These are phyloP conservation scores for Hippopotamyrus pictus DNA, from an alignment of 2,797 vertebrate genomes.

Conservation along the genomic window DNA sequence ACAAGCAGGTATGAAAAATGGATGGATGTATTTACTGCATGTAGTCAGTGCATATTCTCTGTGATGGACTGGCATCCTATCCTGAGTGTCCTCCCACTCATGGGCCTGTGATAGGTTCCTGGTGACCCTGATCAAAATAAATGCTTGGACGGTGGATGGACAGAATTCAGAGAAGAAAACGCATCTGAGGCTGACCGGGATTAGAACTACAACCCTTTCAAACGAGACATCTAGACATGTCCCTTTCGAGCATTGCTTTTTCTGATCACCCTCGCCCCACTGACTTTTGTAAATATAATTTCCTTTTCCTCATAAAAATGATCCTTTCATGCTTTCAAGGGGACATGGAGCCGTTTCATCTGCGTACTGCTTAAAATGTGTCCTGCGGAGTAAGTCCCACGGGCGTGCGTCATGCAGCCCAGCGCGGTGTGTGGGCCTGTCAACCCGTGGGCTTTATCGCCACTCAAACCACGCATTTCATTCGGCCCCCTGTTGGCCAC, in stretches of 20 bases:
- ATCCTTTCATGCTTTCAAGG: background rate
- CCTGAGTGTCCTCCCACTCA: background rate
- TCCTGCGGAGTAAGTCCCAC: background rate
- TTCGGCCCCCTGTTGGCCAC: background rate
- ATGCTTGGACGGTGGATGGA: background rate
- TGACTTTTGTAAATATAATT: background rate
- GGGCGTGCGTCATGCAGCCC: background rate
- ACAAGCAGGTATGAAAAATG: background rate
- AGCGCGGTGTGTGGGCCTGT: background rate
- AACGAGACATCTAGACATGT: background rate
- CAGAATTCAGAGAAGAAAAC: background rate
- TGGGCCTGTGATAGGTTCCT: background rate
- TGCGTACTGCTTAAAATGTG: slow-evolving; percentile 21
- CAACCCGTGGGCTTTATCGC: background rate
- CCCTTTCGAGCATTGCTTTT: background rate
- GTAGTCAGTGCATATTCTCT: background rate
- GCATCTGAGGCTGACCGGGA: background rate
- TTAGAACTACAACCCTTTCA: background rate
- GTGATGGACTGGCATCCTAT: background rate
- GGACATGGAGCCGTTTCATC: slow-evolving; percentile 31
- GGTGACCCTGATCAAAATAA: background rate
- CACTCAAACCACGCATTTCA: background rate
- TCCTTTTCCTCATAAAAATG: background rate
- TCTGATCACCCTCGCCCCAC: background rate
- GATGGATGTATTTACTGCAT: background rate